A percentile compares a stretch with the other conserved stretches of the same genome.
phyloP scores from a whole-genome alignment of 2,888 invertebrate species.

The Nomada ruficornis region DNA sequence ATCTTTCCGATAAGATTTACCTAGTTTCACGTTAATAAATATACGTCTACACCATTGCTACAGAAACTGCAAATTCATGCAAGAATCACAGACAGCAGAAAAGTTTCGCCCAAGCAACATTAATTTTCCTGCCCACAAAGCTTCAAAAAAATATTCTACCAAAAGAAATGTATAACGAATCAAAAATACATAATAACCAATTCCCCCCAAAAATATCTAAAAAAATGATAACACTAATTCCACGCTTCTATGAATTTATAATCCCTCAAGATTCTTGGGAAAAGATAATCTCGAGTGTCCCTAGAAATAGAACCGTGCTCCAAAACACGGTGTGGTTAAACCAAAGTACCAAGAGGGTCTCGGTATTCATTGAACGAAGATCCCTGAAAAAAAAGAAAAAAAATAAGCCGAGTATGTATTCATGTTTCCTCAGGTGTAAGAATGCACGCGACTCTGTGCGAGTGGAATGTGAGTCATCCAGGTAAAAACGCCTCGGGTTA shows the following conservation, averaged over 20 bases:
- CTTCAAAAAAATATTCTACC: background rate
- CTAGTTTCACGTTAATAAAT: too few relatives aligned
- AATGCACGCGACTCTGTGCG: slow-evolving; percentile 44
- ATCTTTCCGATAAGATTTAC: background rate
- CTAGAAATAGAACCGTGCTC: background rate
- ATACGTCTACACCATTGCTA: too few relatives aligned
- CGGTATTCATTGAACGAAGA: slow-evolving; percentile 15
- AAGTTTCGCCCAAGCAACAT: too few relatives aligned
- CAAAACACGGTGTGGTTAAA: background rate
- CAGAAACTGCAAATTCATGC: too few relatives aligned
- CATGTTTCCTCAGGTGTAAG: slow-evolving; percentile 63
- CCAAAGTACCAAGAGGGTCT: background rate
- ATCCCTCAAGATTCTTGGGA: background rate
- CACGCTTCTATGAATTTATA: background rate
- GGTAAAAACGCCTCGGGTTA: slow-evolving; percentile 56
- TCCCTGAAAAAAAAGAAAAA: slow-evolving; percentile 34
- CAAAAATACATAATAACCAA: too few relatives aligned
- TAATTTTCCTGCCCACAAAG: too few relatives aligned
- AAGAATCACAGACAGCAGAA: too few relatives aligned
- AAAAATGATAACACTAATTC: too few relatives aligned
- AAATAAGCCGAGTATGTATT: background rate
- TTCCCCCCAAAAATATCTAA: too few relatives aligned
- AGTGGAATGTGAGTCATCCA: slow-evolving; percentile 72
- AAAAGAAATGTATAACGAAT: background rate
- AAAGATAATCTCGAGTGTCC: background rate